Percentiles rank a stretch among this genome's conserved stretches.
Conservation (phyloP, 2,888 invertebrate genomes). For the Alsophila aescularia region DNA sequence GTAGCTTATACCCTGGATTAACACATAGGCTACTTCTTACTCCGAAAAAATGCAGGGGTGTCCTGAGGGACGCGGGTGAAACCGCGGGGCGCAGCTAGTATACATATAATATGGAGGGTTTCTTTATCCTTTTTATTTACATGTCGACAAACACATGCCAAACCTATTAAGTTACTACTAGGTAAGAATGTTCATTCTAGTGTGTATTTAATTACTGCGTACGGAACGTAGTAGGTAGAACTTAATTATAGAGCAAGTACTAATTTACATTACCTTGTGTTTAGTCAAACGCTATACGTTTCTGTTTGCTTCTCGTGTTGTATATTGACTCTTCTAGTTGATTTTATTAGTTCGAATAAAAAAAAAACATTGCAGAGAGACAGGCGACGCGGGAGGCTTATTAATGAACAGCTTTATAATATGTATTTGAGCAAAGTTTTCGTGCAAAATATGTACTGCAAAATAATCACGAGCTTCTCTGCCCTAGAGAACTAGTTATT, state of each 20-base stretch:
- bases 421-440: no score
- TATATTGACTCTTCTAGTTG: slow-evolving; percentile 28
- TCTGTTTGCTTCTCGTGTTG: slow-evolving; percentile 12
- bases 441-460: no score
- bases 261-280: background rate
- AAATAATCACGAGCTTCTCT: no score
- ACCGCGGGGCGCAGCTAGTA: no score
- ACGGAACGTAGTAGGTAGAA: background rate
- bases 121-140: background rate
- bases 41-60: no score
- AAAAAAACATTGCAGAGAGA: slow-evolving; percentile 6
- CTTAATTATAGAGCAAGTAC: background rate
- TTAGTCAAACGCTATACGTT: background rate
- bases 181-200: background rate
- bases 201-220: background rate
- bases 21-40: no score
- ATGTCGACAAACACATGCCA: background rate
- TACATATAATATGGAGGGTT: no score
- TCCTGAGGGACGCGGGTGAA: no score
- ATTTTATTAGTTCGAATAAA: background rate
- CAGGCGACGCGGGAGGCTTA: slow-evolving; percentile 34
- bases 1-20: no score
- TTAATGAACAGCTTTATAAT: background rate
- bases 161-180: background rate
- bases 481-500: no score